Evolutionary conservation across 2,113 vertebrate genomes (phyloP).

Genomic region (Panurus biarmicus): DNA sequence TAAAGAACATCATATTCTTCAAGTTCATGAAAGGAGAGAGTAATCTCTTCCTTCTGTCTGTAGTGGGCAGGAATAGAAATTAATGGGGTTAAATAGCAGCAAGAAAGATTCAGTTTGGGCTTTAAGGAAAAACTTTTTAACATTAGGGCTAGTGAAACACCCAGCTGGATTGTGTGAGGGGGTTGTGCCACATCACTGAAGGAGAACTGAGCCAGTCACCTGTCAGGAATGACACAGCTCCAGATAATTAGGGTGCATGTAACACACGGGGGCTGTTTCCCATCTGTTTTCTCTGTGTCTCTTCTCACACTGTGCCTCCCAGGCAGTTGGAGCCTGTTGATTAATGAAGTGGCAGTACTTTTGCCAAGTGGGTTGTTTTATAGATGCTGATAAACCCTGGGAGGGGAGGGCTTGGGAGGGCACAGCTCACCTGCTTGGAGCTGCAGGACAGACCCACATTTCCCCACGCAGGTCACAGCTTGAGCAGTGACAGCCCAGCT

Average conservation of each 20-base stretch:
- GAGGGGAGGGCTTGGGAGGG: not conserved
- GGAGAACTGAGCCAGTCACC: not conserved
- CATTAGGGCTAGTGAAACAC: not conserved
- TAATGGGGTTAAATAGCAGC: not conserved
- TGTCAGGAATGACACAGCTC: not conserved
- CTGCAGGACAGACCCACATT: not conserved
- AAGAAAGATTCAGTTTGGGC: not conserved
- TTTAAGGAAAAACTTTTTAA: not conserved
- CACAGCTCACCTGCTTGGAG: rapidly evolving
- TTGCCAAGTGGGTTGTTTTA: not conserved
- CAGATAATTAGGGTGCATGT: not conserved
- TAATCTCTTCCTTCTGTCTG: not conserved
- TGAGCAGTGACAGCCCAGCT: not conserved
- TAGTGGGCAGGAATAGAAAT: not conserved
- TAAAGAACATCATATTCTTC: not conserved
- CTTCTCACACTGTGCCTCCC: not conserved
- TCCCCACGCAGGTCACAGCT: rapidly evolving
- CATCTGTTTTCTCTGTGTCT: not conserved
- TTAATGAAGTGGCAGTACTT: not conserved
- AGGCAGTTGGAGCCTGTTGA: not conserved
- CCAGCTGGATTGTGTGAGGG: not conserved
- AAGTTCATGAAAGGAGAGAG: not conserved
- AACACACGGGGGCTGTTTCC: not conserved
- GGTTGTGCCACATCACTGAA: not conserved
- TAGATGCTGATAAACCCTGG: not conserved